These are phyloP conservation scores for Pelusios castaneus DNA, from an alignment of 2,113 vertebrate species.

Conservation along the genomic window DNA sequence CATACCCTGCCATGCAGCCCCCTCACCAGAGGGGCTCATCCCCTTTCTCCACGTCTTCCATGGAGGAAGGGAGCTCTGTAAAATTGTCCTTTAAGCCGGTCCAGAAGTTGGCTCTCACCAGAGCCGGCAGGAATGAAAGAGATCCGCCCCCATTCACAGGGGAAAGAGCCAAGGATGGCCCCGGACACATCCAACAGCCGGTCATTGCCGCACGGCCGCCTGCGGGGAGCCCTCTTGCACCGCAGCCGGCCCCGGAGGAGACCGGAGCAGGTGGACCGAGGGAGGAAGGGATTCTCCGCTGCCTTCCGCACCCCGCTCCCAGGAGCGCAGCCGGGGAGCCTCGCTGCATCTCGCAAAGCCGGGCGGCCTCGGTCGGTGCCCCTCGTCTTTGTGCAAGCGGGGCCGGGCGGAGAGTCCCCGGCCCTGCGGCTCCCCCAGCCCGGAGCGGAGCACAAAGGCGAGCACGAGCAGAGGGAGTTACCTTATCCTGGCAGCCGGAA, in stretches of 20 bases:
- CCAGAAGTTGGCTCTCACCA: constrained; percentile 54
- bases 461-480: constrained; percentile 81
- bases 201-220: fast-evolving
- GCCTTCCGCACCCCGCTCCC: too few relatives aligned
- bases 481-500: constrained; percentile 81
- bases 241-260: too few relatives aligned
- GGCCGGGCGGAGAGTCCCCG: neutral
- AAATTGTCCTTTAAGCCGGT: constrained; percentile 23
- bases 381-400: neutral
- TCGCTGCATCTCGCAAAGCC: too few relatives aligned
- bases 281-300: neutral
- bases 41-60: neutral
- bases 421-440: too few relatives aligned
- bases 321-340: too few relatives aligned
- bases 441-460: neutral
- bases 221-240: too few relatives aligned
- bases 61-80: neutral
- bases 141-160: constrained; percentile 21
- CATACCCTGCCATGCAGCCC: neutral
- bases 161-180: too few relatives aligned
- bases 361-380: neutral
- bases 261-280: neutral
- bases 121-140: constrained; percentile 33
- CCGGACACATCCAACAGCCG: neutral
- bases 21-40: neutral